These are phyloP conservation scores for Drosophila rufa DNA, from an alignment of 1,140 invertebrate genomes.

Conservation along the genomic window DNA sequence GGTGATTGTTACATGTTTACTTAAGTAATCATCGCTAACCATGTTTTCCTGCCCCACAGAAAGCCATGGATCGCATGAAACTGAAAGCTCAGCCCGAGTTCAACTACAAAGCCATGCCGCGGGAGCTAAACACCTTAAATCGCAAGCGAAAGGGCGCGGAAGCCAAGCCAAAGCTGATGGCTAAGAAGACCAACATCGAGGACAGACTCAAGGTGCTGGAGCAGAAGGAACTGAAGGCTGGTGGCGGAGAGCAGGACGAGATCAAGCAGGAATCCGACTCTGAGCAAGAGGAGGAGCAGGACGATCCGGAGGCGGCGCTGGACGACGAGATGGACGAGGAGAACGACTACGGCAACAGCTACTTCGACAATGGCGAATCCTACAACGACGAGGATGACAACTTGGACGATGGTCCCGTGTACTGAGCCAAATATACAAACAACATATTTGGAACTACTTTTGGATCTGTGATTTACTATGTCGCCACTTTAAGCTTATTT, in stretches of 20 bases:
- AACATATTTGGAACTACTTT: constrained; percentile 19
- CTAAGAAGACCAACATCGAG: constrained; percentile 71
- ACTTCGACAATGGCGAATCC: constrained; percentile 95
- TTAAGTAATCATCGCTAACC: not conserved
- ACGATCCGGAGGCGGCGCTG: constrained; percentile 86
- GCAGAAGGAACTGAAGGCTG: constrained; percentile 87
- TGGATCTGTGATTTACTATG: constrained; percentile 73
- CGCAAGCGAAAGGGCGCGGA: constrained; percentile 57
- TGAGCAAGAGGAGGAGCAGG: constrained; percentile 85
- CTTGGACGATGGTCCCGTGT: constrained; percentile 91
- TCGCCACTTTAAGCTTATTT: constrained; percentile 80
- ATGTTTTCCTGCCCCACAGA: constrained; percentile 77
- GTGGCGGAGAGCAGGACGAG: constrained; percentile 86
- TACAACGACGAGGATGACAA: constrained; percentile 95
- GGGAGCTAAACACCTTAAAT: constrained; percentile 85
- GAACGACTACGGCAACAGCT: constrained; percentile 92
- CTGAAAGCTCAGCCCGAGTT: constrained; percentile 85
- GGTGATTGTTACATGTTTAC: constrained; percentile 5
- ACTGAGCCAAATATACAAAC: constrained; percentile 84
- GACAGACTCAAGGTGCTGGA: constrained; percentile 86
- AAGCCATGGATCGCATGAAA: constrained; percentile 88
- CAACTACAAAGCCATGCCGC: constrained; percentile 87
- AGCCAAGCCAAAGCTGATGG: constrained; percentile 33
- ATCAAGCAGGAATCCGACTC: constrained; percentile 86
- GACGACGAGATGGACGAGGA: constrained; percentile 91